Evolutionary conservation across 2,888 invertebrate species (phyloP).

Genomic region (Trypoxylon attenuatum): DNA sequence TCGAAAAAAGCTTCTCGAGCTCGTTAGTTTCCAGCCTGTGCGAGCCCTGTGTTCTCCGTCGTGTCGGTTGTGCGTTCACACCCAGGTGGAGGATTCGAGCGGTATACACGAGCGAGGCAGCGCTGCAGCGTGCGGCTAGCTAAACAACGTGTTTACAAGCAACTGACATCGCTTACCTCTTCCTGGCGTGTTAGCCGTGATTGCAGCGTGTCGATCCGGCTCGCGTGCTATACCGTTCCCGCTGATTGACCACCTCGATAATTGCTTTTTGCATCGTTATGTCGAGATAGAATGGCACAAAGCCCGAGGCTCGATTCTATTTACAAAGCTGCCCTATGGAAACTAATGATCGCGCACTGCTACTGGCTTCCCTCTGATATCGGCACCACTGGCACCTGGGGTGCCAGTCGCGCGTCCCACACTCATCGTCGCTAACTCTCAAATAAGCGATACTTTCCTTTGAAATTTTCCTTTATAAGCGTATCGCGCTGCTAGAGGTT

Average conservation of each 20-base stretch:
- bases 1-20: slow-evolving; percentile 4
- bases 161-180: slow-evolving; percentile 55
- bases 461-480: background rate
- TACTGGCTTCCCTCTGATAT: background rate
- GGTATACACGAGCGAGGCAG: too few relatives aligned
- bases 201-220: slow-evolving; percentile 35
- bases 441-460: background rate
- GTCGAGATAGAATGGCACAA: slow-evolving; percentile 19
- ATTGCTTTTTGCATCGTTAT: slow-evolving; percentile 51
- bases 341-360: background rate
- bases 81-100: slow-evolving; percentile 24
- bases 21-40: slow-evolving; percentile 16
- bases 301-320: too few relatives aligned
- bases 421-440: background rate
- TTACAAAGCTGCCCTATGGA: background rate
- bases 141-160: slow-evolving; percentile 58
- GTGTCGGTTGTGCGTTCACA: slow-evolving; percentile 22
- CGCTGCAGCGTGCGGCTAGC: slow-evolving; percentile 32
- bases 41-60: slow-evolving; percentile 32
- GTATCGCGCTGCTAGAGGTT: background rate
- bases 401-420: background rate
- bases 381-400: background rate
- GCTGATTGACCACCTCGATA: slow-evolving; percentile 46
- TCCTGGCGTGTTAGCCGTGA: slow-evolving; percentile 44
- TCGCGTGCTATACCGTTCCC: slow-evolving; percentile 39